Evolutionary conservation across 2,888 invertebrate species (phyloP), one percentile per base, ranked within the genome.

Genomic region (Bombylius discolor): DNA sequence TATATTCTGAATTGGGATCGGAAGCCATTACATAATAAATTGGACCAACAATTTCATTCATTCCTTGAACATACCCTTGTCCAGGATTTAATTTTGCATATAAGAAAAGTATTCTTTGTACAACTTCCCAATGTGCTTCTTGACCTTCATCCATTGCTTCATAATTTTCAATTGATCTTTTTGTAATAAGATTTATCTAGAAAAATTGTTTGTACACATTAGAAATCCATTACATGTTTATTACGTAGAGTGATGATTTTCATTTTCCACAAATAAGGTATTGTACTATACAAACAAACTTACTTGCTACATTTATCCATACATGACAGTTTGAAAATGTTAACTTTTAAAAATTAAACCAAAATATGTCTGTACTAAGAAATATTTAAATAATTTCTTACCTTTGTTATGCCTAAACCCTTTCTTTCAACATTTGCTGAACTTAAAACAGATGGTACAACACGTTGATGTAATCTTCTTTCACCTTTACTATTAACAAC

Each of bases 31-130:
- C 88, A 74, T 96, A 95, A 76, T 99, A 99, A 66, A 99, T 93
- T 8, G 98, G 98, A 0, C 97, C 99, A 49, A 99, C 86, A 65
- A 99, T 95, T 76, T 99, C 99, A 76, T 99, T 99, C 98, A 99
- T 99, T 54, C 99, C 99, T 77, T 98, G 91, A 1, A 93, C 92
- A 69, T 92, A 91, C 12, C 95, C 87, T 70, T 97, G 95, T 0
- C 98, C 98, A 0, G 97, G 95, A 78, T 99, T 99, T 13, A 98
- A 79, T 76, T 99, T 99, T 0, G 96, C 95, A 72, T 98, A 99
- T 1, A 99, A 79, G 75, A 99, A 99, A 57, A 99, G 78, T 72
- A 99, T 93, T 59, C 99, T 79, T 71, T 99, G 96, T 0, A 96
- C 90, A 5, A 98, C 96, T 76, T 99, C 97, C 98, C 98, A 98